These are phyloP conservation scores for Seriola quinqueradiata DNA, from an alignment of 2,113 vertebrate species.

Conservation along the genomic window DNA sequence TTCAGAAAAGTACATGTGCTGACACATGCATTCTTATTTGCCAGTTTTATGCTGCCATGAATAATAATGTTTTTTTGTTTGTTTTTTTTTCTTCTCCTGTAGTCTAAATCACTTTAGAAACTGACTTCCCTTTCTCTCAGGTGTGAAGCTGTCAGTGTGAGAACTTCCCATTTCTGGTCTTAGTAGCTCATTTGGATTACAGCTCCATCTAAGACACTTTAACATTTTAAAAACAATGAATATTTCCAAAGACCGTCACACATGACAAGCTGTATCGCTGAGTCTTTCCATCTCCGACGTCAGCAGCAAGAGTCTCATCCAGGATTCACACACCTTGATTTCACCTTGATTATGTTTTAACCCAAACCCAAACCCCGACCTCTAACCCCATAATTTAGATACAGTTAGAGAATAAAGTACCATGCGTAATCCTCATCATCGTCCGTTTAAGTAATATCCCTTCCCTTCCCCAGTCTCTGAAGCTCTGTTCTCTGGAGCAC, in stretches of 20 bases:
- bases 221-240: slow-evolving; percentile 51
- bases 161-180: slow-evolving; percentile 52
- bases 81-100: slow-evolving; percentile 4
- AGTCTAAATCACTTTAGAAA: slow-evolving; percentile 7
- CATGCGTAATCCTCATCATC: slow-evolving; percentile 57
- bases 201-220: slow-evolving; percentile 65
- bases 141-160: slow-evolving; percentile 43
- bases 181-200: slow-evolving; percentile 63
- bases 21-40: slow-evolving; percentile 67
- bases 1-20: slow-evolving; percentile 60
- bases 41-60: slow-evolving; percentile 60
- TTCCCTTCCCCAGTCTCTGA: slow-evolving; percentile 51
- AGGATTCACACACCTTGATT: slow-evolving; percentile 43
- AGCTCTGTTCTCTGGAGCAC: slow-evolving; percentile 55
- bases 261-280: slow-evolving; percentile 15
- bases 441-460: slow-evolving; percentile 52
- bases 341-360: slow-evolving; percentile 37
- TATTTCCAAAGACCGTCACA: slow-evolving; percentile 38
- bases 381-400: slow-evolving; percentile 49
- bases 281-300: slow-evolving; percentile 40
- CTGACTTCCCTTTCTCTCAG: slow-evolving; percentile 32
- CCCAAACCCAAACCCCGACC: slow-evolving; percentile 32
- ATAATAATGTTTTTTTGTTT: slow-evolving; percentile 26
- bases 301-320: slow-evolving; percentile 49
- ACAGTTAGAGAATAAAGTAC: slow-evolving; percentile 66